phyloP scores from a whole-genome alignment of 2,888 invertebrate species.

The Pyralis farinalis region DNA sequence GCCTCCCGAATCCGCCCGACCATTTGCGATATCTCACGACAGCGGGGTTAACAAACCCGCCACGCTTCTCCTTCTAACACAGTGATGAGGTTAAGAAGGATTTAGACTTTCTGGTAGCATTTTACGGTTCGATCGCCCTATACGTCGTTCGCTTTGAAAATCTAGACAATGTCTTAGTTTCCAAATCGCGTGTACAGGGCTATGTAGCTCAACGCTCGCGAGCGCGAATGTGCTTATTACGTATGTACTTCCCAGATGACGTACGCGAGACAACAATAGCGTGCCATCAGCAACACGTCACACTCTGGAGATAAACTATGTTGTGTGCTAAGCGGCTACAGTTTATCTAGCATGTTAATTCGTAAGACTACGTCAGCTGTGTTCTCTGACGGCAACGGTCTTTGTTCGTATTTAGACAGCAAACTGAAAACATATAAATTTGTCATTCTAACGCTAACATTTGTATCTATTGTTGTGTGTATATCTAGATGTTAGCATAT shows the following conservation, averaged over 20 bases:
- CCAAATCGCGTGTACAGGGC: slow-evolving; percentile 26
- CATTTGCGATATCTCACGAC: slow-evolving; percentile 58
- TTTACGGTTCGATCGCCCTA: slow-evolving; percentile 65
- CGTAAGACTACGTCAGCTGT: neutral
- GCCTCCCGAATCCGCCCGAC: slow-evolving; percentile 69
- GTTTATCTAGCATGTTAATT: neutral
- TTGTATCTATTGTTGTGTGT: too few species aligned
- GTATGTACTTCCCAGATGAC: slow-evolving; percentile 2
- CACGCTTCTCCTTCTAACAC: slow-evolving; percentile 74
- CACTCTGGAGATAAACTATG: slow-evolving; percentile 10
- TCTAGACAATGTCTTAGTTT: slow-evolving; percentile 36
- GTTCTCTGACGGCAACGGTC: neutral
- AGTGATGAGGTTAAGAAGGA: slow-evolving; percentile 75
- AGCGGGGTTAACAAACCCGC: slow-evolving; percentile 75
- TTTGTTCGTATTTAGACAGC: neutral
- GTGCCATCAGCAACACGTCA: slow-evolving; percentile 9
- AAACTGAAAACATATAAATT: too few species aligned
- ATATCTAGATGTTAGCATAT: too few species aligned
- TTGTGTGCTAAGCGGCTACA: neutral
- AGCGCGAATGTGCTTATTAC: slow-evolving; percentile 6
- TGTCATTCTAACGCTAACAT: too few species aligned
- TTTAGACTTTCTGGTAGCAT: slow-evolving; percentile 70
- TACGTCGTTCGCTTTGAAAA: slow-evolving; percentile 39
- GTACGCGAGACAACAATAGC: slow-evolving; percentile 16
- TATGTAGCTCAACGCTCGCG: slow-evolving; percentile 2